phyloP scores from a whole-genome alignment of 2,113 vertebrate species.

The Litocranius walleri region DNA sequence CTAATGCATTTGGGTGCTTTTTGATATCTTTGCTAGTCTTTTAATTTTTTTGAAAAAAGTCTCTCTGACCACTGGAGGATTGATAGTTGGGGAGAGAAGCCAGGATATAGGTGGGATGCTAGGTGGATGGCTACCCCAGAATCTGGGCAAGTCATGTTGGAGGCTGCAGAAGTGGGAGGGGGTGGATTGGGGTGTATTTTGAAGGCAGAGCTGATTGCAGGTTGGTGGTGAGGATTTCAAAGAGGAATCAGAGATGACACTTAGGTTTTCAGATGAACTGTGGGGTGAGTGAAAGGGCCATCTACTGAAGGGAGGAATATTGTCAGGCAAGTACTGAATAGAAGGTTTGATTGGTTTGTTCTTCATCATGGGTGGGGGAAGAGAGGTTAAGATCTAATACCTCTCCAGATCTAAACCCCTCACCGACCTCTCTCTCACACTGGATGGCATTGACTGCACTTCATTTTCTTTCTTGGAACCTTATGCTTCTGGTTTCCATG shows the following conservation, averaged over 20 bases:
- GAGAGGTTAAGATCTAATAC: background rate
- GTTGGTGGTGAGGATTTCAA: background rate
- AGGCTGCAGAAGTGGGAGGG: background rate
- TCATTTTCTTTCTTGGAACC: background rate
- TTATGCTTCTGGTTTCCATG: background rate
- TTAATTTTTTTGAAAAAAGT: background rate
- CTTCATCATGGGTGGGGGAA: background rate
- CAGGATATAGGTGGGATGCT: background rate
- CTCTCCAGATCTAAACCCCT: background rate
- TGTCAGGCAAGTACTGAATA: background rate
- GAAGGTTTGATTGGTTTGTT: background rate
- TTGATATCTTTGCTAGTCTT: background rate
- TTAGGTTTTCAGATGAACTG: background rate
- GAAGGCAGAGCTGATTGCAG: background rate
- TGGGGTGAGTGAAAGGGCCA: background rate
- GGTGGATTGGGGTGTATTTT: background rate
- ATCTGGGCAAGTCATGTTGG: background rate
- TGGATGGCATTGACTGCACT: rapidly evolving
- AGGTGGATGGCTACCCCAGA: background rate
- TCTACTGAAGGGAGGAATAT: background rate
- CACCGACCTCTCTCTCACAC: background rate
- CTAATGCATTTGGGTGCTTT: background rate
- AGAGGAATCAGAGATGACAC: background rate
- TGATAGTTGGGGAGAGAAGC: too few relatives aligned
- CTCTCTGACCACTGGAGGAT: background rate